These are phyloP conservation scores for Danio jaintianensis DNA, from an alignment of 2,797 vertebrate genomes.

Conservation along the genomic window DNA sequence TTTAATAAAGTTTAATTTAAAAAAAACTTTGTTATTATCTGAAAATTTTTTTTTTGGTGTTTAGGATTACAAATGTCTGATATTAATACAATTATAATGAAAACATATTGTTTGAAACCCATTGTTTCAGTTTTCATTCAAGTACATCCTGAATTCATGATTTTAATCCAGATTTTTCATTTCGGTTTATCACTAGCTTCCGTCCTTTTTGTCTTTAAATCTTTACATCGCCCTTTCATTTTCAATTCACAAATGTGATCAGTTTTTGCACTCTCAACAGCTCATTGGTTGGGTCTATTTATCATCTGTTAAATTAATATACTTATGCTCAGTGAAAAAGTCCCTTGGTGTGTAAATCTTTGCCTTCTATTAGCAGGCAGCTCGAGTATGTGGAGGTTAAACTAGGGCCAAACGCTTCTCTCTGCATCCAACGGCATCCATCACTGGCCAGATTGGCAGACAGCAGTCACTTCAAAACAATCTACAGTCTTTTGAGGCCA, in stretches of 20 bases:
- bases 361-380: conserved; percentile 4
- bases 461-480: conserved; percentile 58
- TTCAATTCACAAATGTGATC: not conserved
- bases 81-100: no score
- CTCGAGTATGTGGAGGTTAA: conserved; percentile 7
- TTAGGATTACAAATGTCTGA: no score
- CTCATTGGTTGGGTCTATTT: not conserved
- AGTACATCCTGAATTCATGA: no score
- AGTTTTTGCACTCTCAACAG: not conserved
- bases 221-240: not conserved
- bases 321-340: not conserved
- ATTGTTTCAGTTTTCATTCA: no score
- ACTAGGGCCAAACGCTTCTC: not conserved
- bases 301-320: conserved; percentile 10
- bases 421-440: conserved; percentile 6
- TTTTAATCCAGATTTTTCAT: no score
- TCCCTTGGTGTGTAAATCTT: conserved; percentile 1
- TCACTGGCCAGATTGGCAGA: conserved; percentile 24
- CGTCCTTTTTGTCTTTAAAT: not conserved
- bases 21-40: no score
- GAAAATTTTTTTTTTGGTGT: no score
- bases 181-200: no score
- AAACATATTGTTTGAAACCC: no score
- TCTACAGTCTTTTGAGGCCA: conserved; percentile 48
- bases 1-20: no score